Conservation (phyloP, 2,797 vertebrate species). For the Periparus ater region DNA sequence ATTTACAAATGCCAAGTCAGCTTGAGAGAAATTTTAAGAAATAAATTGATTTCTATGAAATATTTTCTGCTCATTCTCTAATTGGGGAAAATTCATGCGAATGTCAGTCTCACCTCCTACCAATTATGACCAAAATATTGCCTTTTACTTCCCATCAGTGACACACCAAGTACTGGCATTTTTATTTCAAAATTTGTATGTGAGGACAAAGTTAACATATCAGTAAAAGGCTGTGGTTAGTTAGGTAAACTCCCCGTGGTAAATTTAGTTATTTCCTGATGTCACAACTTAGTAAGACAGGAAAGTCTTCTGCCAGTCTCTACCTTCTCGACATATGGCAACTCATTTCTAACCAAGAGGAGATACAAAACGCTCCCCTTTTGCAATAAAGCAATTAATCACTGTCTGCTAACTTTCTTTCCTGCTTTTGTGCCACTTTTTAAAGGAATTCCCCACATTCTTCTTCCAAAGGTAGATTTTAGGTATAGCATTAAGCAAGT, state of each 20-base stretch:
- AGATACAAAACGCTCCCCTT: constrained; percentile 43
- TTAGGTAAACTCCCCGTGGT: constrained; percentile 60
- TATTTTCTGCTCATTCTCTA: constrained; percentile 33
- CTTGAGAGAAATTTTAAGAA: constrained; percentile 16
- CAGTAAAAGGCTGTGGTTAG: constrained; percentile 68
- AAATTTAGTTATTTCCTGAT: constrained; percentile 57
- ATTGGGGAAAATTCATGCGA: constrained; percentile 35
- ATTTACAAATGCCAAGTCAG: constrained; percentile 16
- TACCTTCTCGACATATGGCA: not conserved
- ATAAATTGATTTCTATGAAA: constrained; percentile 42
- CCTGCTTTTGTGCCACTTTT: constrained; percentile 8
- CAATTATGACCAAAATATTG: constrained; percentile 56
- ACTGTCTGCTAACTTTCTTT: constrained; percentile 33
- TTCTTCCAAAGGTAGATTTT: not conserved
- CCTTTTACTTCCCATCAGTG: constrained; percentile 65
- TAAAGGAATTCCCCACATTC: constrained; percentile 26
- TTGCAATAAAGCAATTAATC: constrained; percentile 55
- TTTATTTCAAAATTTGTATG: constrained; percentile 49
- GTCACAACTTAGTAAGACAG: constrained; percentile 45
- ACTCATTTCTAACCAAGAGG: constrained; percentile 57
- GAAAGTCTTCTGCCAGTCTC: constrained; percentile 45
- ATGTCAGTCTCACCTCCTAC: constrained; percentile 39
- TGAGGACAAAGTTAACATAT: constrained; percentile 36
- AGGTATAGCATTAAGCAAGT: not conserved
- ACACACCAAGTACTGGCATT: constrained; percentile 38